phyloP scores from a whole-genome alignment of 1,140 invertebrate species.

The Cepaea nemoralis region DNA sequence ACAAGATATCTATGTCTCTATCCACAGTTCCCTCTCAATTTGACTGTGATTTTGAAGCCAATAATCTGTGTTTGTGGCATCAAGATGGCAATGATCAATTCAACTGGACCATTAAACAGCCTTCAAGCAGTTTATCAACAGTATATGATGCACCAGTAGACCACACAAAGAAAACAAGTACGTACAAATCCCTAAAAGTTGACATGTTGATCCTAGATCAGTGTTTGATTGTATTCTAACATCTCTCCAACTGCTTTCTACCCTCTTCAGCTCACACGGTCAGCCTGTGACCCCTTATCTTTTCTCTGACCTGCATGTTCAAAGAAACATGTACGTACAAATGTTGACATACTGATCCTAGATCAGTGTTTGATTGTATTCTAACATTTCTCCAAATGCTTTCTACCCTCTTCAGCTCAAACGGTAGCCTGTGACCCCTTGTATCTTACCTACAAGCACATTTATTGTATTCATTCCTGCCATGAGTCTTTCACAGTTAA shows the following conservation, averaged over 20 bases:
- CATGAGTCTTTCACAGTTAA: no score
- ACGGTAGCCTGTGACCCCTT: no score
- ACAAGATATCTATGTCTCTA: neutral
- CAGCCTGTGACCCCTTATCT: no score
- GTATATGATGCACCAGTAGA: constrained; percentile 2
- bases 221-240: neutral
- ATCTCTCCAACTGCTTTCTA: no score
- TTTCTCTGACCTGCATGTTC: no score
- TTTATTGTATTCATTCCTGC: no score
- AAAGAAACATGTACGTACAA: constrained; percentile 12
- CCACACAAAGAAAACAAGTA: constrained; percentile 28
- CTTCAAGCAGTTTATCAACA: neutral
- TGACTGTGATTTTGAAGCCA: constrained; percentile 61
- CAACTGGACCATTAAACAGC: constrained; percentile 69
- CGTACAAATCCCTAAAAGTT: neutral
- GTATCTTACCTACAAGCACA: no score
- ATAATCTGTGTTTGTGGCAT: constrained; percentile 58
- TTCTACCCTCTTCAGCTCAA: no score
- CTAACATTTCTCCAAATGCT: no score
- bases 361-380: neutral
- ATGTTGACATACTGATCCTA: neutral
- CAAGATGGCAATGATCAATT: constrained; percentile 58
- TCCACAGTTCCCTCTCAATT: constrained; percentile 43
- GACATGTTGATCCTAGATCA: neutral
- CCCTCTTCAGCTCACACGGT: no score